These are phyloP conservation scores for Lamprotornis superbus DNA, from an alignment of 2,113 vertebrate genomes.

Conservation along the genomic window DNA sequence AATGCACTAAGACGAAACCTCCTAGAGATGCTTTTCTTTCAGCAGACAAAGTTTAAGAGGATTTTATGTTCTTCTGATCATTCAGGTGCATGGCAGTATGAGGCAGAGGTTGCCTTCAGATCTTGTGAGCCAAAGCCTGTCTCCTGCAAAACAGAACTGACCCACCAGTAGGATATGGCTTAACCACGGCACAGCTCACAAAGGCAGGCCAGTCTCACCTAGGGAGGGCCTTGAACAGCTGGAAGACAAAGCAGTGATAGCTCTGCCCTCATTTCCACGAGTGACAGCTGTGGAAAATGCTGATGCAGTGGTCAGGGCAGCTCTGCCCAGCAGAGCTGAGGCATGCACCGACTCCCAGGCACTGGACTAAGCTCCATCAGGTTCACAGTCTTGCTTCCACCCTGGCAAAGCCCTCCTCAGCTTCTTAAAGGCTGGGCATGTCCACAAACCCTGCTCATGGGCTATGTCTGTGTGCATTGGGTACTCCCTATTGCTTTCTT, in stretches of 20 bases:
- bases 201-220: neutral
- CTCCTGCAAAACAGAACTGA: neutral
- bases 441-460: neutral
- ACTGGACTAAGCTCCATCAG: accelerated
- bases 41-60: neutral
- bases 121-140: neutral
- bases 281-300: neutral
- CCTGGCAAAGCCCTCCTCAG: neutral
- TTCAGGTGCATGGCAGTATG: neutral
- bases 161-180: neutral
- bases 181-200: neutral
- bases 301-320: neutral
- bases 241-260: neutral
- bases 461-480: neutral
- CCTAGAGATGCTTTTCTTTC: neutral
- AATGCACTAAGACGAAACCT: neutral
- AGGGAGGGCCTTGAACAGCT: accelerated
- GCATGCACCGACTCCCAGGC: accelerated
- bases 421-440: neutral
- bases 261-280: neutral
- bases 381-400: neutral
- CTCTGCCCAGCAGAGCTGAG: neutral
- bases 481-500: neutral
- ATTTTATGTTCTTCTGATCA: neutral
- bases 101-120: neutral